Evolutionary conservation across 2,797 vertebrate species (phyloP), one percentile per base, ranked within the genome.

Genomic region (Eulemur rubriventer): DNA sequence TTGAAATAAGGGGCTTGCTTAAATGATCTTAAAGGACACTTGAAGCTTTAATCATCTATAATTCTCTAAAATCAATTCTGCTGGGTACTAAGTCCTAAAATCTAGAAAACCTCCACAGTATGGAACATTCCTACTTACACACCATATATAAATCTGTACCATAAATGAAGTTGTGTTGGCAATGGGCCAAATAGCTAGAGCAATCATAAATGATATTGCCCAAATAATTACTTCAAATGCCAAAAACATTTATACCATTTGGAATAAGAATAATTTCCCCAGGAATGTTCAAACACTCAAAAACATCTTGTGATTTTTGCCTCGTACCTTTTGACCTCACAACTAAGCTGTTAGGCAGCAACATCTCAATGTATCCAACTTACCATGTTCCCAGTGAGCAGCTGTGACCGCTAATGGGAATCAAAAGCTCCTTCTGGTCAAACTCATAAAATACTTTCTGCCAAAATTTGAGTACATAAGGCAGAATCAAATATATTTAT

Each of bases 361-460:
- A 55, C n/a, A 92, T 87, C 79, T 93, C 72, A 87, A 16, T 33
- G 35, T 3, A 33, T 18, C 52, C 75, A 94, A 92, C 12, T 57
- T 79, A 16, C 41, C 63, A 75, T 18, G 0, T 79, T 91, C 59
- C 78, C 50, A 65, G 24, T 7, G 7, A 94, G 67, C 73, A 96
- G 41, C 81, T 88, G 18, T 87, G 52, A 84, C 59, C 17, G 0
- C 55, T 93, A 73, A 65, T 81, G 78, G 81, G 28, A 81, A 84
- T 61, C n/a, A 73, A 91, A 92, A 81, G 18, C 7, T 88, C 57
- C 35, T 88, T 43, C 82, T 84, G 65, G 46, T 96, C 91, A 97
- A 88, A 95, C 63, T 94, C 67, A 95, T 83, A 96, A 96, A 94
- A 96, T 83, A 73, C 24, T 67, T 50, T 72, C 48, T 20, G 38